Base-by-base conservation (phyloP, 2,888 invertebrate species). In the Blastobasis lacticolella region DNA sequence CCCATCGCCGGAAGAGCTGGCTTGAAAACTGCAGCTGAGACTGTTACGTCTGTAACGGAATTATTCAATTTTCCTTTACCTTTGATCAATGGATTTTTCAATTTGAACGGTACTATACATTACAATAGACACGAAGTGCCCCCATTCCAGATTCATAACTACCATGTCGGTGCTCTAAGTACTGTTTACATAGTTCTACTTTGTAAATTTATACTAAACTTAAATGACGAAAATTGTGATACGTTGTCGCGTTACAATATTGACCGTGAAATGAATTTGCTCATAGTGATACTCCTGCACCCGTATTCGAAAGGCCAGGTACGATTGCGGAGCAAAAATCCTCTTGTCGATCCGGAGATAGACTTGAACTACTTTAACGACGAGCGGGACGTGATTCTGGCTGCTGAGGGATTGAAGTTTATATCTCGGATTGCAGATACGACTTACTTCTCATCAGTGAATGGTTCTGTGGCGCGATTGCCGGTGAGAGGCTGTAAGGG, bases 401-500 rank as follows among this genome's bases (percentile, higher is more conserved):
- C 59, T 38, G 52, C 53, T 6, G 53, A 55, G 47, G 60, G 58
- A 40, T 48, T 54, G 5, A 53, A 60, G 46, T 58, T 49, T 37
- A 44, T 59, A 36, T 46, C 51, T n/a, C 47, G 53, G 5, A 51
- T 62, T 6, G 50, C 43, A 0, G 52, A 58, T 5, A 62, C 60
- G 4, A 45, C 56, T 10, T 53, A 59, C 37, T 64, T 56, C 42
- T 57, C 51, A 49, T 50, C 54, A 50, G 59, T 58, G 6, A 43
- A 50, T 8, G 64, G 56, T 6, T 44, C 52, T 38, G 40, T 58
- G 7, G 53, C 55, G 7, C 53, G 47, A 46, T 44, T 64, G 38
- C 38, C 53, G 0, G 75, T 90, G 9, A 81, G 84, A 0, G 83
- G 78, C 4, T 91, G 91, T 59, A 71, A 75, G n/a, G 41, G 9